Percentiles rank a stretch among this genome's conserved stretches.
phyloP scores from a whole-genome alignment of 2,797 vertebrate genomes.

The Periparus ater region DNA sequence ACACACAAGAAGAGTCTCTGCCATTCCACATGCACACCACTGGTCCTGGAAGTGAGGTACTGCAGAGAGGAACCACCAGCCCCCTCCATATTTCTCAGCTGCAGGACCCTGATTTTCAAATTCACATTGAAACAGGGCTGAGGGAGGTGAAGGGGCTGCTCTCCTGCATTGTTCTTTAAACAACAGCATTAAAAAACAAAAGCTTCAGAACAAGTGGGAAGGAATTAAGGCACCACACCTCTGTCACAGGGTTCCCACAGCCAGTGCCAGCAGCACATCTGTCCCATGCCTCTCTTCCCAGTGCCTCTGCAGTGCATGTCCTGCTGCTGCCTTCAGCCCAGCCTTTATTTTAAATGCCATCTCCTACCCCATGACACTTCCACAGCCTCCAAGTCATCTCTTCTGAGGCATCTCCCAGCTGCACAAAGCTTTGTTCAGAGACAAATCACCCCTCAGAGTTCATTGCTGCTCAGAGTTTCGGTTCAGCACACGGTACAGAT shows the following conservation, averaged over 20 bases:
- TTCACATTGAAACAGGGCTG: background rate
- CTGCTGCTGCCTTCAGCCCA: background rate
- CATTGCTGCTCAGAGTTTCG: background rate
- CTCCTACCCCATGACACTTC: background rate
- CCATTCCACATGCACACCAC: fast-evolving
- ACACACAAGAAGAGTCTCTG: background rate
- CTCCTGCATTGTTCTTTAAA: background rate
- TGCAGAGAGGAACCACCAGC: background rate
- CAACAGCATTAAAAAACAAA: background rate
- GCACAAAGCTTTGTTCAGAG: background rate
- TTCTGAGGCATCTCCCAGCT: background rate
- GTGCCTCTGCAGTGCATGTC: background rate
- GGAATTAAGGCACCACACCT: background rate
- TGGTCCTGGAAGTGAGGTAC: background rate
- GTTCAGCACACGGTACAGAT: background rate
- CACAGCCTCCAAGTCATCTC: background rate
- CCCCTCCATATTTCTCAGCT: fast-evolving
- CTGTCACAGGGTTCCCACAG: background rate
- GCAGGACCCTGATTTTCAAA: background rate
- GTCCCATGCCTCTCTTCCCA: background rate
- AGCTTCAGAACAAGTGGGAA: background rate
- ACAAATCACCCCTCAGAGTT: background rate
- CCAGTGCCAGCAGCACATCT: background rate
- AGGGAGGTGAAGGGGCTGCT: background rate
- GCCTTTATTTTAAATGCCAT: background rate